phyloP scores from a whole-genome alignment of 2,888 invertebrate genomes.

The Latrodectus elegans region DNA sequence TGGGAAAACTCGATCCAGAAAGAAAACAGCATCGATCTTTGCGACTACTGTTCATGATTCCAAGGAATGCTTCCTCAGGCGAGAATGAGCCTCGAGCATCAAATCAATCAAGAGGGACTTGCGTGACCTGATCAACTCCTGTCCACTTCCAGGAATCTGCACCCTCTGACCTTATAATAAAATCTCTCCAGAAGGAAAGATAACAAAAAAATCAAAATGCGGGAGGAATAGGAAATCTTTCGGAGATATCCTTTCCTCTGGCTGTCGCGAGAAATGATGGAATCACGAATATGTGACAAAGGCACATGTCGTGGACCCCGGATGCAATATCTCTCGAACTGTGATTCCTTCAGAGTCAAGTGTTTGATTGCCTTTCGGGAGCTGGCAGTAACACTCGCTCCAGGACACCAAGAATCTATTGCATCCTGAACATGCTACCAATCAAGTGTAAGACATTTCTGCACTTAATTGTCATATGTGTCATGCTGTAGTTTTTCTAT shows the following conservation, averaged over 20 bases:
- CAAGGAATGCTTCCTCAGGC: background rate
- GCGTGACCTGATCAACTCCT: conserved; percentile 28
- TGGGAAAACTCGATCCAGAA: background rate
- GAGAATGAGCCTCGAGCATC: background rate
- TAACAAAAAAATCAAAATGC: conserved; percentile 11
- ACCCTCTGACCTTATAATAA: conserved; percentile 36
- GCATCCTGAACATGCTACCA: no score
- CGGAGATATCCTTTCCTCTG: conserved; percentile 11
- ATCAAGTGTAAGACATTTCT: no score
- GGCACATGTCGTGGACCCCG: conserved; percentile 12
- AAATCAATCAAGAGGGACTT: conserved; percentile 36
- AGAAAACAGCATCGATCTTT: background rate
- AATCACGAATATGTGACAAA: conserved; percentile 37
- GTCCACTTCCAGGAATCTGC: conserved; percentile 18
- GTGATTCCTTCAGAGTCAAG: no score
- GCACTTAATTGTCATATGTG: no score
- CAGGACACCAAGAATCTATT: no score
- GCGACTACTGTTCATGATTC: background rate
- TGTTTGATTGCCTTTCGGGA: no score
- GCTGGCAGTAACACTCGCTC: no score
- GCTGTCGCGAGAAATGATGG: conserved; percentile 20
- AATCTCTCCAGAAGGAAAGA: conserved; percentile 20
- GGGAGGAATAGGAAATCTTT: conserved; percentile 1
- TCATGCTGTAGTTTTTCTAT: no score
- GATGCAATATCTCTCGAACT: conserved; percentile 16